These are phyloP conservation scores for Drosophila oshimai DNA, from an alignment of 1,140 invertebrate genomes.

Conservation along the genomic window DNA sequence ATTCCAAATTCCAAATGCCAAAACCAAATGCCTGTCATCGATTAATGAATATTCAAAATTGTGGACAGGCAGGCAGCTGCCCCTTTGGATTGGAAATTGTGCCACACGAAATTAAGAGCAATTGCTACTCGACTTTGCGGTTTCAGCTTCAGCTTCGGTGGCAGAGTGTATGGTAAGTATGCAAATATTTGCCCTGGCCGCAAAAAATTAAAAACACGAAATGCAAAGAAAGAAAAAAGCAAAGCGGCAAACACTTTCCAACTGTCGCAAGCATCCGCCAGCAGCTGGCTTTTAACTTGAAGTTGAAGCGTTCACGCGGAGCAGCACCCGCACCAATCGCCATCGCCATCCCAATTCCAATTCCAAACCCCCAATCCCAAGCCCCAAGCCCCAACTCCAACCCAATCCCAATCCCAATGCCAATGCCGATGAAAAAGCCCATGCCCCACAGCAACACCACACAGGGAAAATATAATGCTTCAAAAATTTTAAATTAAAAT, in stretches of 20 bases:
- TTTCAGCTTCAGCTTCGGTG: conserved; percentile 1
- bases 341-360: conserved; percentile 6
- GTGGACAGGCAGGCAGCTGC: conserved; percentile 26
- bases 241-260: conserved; percentile 64
- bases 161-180: conserved; percentile 61
- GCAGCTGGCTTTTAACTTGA: conserved; percentile 24
- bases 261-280: conserved; percentile 72
- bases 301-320: conserved; percentile 27
- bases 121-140: conserved; percentile 73
- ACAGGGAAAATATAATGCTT: neutral
- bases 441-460: conserved; percentile 36
- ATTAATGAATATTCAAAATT: conserved; percentile 59
- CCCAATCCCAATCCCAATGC: conserved; percentile 11
- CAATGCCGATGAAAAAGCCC: conserved; percentile 40
- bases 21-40: conserved; percentile 37
- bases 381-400: neutral
- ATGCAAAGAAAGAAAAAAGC: neutral
- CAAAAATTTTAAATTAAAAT: no score
- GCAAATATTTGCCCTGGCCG: conserved; percentile 65
- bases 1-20: conserved; percentile 21
- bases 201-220: conserved; percentile 13
- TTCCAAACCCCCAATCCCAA: neutral
- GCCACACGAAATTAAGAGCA: conserved; percentile 76
- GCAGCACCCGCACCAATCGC: conserved; percentile 57
- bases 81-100: conserved; percentile 60